phyloP scores from a whole-genome alignment of 2,113 vertebrate species.

The Rhipidura dahli region DNA sequence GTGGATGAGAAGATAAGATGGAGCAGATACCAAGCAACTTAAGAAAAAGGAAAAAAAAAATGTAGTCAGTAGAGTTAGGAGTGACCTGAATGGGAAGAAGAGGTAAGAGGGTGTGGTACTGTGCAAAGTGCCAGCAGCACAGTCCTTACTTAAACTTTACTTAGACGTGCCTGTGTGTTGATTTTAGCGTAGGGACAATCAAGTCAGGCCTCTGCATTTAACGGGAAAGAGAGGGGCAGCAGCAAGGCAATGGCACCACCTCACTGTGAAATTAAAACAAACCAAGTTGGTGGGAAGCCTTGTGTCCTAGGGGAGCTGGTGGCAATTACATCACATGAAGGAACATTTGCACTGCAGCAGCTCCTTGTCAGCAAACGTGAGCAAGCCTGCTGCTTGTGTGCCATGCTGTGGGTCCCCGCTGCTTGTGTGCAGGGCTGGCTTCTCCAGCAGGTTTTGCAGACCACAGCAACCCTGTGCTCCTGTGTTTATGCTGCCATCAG shows the following conservation, averaged over 20 bases:
- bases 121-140: neutral
- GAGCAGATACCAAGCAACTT: neutral
- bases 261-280: neutral
- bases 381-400: fast-evolving
- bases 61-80: neutral
- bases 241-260: neutral
- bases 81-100: neutral
- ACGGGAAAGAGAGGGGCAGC: neutral
- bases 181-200: neutral
- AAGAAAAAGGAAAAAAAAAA: neutral
- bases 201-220: neutral
- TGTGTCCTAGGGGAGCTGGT: neutral
- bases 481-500: neutral
- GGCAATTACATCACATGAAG: neutral
- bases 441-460: neutral
- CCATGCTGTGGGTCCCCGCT: fast-evolving
- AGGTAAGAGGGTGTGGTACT: conserved; percentile 18
- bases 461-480: fast-evolving
- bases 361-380: neutral
- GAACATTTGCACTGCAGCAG: neutral
- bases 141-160: conserved; percentile 40
- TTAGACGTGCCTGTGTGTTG: neutral
- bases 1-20: neutral
- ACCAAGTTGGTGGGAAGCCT: neutral
- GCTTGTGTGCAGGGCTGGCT: neutral